Evolutionary conservation across 1,140 invertebrate genomes (phyloP).

Genomic region (Teleogryllus occipitalis): DNA sequence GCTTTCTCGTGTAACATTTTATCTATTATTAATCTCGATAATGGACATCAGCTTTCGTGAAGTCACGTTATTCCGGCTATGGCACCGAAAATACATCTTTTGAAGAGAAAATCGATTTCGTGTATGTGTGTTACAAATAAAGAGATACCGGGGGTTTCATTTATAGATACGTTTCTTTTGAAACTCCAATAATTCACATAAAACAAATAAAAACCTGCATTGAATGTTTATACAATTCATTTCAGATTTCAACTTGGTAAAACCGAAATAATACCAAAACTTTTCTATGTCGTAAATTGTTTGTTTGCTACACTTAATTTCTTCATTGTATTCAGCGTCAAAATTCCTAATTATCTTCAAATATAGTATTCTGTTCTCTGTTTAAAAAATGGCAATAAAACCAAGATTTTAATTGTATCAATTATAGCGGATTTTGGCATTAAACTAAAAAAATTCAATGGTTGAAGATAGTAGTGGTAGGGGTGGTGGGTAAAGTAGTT

Average conservation of each 20-base stretch:
- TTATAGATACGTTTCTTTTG: no score
- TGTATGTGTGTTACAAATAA: no score
- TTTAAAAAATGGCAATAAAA: background rate
- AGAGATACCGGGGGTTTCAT: no score
- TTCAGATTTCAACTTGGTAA: conserved; percentile 11
- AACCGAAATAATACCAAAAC: background rate
- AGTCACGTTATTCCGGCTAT: no score
- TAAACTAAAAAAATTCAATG: no score
- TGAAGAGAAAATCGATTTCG: no score
- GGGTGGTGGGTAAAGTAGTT: conserved; percentile 21
- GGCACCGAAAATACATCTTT: no score
- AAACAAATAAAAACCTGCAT: conserved; percentile 11
- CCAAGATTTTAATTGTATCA: background rate
- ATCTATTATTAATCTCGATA: no score
- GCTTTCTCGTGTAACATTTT: no score
- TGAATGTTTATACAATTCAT: background rate
- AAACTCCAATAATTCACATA: no score
- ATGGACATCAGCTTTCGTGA: no score
- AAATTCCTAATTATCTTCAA: background rate
- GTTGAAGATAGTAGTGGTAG: conserved; percentile 10
- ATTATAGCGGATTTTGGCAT: no score
- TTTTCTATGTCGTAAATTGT: background rate
- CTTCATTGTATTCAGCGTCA: background rate
- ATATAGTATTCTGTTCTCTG: background rate
- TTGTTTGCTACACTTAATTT: conserved; percentile 8